A percentile compares a stretch with the other conserved stretches of the same genome.
phyloP scores from a whole-genome alignment of 2,113 vertebrate genomes.

The Mola mola region DNA sequence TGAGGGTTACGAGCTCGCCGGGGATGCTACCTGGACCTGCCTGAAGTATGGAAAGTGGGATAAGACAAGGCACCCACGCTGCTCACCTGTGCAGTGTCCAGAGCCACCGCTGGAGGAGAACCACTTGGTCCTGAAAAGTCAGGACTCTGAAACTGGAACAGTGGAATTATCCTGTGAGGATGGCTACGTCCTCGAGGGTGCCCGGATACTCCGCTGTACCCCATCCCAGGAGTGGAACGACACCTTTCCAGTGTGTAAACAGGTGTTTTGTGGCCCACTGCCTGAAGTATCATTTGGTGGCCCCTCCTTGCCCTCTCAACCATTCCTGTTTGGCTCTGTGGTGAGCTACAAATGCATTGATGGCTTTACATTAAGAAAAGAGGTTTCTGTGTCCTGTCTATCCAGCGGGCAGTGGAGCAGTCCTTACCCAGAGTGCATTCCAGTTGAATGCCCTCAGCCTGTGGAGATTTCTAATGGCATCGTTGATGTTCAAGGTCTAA shows the following conservation, averaged over 20 bases:
- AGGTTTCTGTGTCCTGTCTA: constrained; percentile 82
- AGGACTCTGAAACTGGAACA: constrained; percentile 83
- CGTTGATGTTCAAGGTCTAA: constrained; percentile 95
- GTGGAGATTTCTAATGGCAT: constrained; percentile 91
- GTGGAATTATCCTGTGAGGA: constrained; percentile 91
- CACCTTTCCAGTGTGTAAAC: constrained; percentile 91
- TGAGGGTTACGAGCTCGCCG: constrained; percentile 91
- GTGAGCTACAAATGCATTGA: constrained; percentile 90
- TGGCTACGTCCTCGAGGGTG: constrained; percentile 88
- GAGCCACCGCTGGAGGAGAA: constrained; percentile 92
- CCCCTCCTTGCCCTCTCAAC: constrained; percentile 69
- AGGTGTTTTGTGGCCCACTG: constrained; percentile 86
- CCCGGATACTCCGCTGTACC: constrained; percentile 87
- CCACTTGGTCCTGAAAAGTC: constrained; percentile 88
- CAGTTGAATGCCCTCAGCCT: constrained; percentile 95
- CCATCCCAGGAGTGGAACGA: constrained; percentile 91
- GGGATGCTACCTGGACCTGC: constrained; percentile 90
- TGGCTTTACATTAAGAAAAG: constrained; percentile 88
- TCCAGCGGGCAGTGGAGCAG: constrained; percentile 88
- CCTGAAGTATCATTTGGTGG: constrained; percentile 90
- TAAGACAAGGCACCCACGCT: constrained; percentile 83
- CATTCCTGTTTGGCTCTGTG: constrained; percentile 83
- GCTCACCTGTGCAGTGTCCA: constrained; percentile 90
- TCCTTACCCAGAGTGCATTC: constrained; percentile 90
- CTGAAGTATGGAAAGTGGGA: constrained; percentile 92